Percentiles rank a stretch among this genome's conserved stretches.
Conservation (phyloP, 2,113 vertebrate genomes). For the Siphamia tubifer region DNA sequence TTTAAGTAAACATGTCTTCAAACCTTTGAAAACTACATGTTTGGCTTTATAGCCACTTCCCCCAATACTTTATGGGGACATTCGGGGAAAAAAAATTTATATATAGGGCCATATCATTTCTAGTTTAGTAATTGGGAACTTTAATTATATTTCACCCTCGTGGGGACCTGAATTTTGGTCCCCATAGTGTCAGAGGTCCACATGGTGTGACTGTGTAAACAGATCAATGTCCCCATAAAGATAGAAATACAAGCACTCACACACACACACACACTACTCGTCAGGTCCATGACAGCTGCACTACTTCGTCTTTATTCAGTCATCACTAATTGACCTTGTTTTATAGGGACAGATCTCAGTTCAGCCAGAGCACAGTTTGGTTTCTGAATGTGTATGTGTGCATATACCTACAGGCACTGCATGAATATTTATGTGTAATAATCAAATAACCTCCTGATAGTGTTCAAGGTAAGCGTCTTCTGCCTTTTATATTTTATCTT, state of each 20-base stretch:
- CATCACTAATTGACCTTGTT: conserved; percentile 48
- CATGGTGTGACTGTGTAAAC: too few species aligned
- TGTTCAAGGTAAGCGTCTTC: background rate
- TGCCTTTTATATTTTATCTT: background rate
- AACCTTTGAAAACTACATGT: too few species aligned
- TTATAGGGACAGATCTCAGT: background rate
- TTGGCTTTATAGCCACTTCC: too few species aligned
- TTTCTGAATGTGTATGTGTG: background rate
- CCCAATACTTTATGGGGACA: too few species aligned
- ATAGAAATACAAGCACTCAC: background rate
- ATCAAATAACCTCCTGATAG: background rate
- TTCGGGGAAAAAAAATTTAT: too few species aligned
- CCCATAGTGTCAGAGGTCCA: too few species aligned
- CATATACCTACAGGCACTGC: background rate
- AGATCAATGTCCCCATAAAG: too few species aligned
- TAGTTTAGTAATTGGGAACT: too few species aligned
- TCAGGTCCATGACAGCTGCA: conserved; percentile 34
- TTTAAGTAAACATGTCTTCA: too few species aligned
- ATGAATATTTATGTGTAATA: background rate
- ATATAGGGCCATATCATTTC: too few species aligned
- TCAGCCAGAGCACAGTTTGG: conserved; percentile 16
- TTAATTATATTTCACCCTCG: too few species aligned
- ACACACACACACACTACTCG: background rate
- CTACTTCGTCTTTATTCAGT: conserved; percentile 46
- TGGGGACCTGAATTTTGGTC: too few species aligned